These are phyloP conservation scores for Thereva unica DNA, from an alignment of 2,888 invertebrate genomes.

Conservation along the genomic window DNA sequence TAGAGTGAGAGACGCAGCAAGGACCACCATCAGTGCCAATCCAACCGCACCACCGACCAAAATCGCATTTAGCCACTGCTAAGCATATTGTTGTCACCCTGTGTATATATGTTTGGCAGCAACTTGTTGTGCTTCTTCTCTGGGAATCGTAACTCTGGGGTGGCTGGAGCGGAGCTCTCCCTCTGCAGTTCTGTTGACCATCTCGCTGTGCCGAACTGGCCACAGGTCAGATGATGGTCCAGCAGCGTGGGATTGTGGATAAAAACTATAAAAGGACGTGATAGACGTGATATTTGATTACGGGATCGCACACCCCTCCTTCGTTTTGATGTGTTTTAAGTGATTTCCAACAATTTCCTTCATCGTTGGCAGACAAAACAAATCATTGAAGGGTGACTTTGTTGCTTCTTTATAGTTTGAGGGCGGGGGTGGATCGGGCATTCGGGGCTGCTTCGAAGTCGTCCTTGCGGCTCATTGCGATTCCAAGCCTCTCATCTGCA, in stretches of 20 bases:
- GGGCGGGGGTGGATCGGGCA: neutral
- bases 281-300: conserved; percentile 10
- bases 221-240: neutral
- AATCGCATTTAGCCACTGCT: conserved; percentile 4
- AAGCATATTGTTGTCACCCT: conserved; percentile 20
- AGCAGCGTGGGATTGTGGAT: neutral
- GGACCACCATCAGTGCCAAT: neutral
- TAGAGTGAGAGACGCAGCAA: neutral
- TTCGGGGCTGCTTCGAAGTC: neutral
- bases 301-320: neutral
- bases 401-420: neutral
- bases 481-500: conserved; percentile 1
- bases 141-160: neutral
- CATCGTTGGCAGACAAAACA: conserved; percentile 14
- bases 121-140: conserved; percentile 26
- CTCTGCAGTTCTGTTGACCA: neutral
- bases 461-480: neutral
- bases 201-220: neutral
- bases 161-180: conserved; percentile 9
- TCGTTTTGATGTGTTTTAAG: conserved; percentile 17
- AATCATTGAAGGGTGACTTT: conserved; percentile 16
- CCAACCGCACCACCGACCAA: conserved; percentile 5
- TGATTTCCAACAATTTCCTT: conserved; percentile 27
- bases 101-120: neutral
- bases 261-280: neutral